Evolutionary conservation across 2,113 vertebrate genomes (phyloP).

Genomic region (Passer domesticus): DNA sequence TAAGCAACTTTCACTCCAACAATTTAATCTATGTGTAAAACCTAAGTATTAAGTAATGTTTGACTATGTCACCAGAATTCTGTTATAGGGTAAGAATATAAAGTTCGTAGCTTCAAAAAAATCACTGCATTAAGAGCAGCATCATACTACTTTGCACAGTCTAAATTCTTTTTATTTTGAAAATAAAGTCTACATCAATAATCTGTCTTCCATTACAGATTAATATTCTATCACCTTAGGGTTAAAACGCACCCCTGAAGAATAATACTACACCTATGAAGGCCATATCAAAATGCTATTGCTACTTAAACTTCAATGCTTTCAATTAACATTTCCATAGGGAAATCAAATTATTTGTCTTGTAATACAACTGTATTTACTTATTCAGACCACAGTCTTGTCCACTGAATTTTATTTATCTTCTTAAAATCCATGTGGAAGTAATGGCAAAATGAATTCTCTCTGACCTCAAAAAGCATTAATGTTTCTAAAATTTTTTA

Average conservation of each 20-base stretch:
- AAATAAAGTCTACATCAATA: background rate
- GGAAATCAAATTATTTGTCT: background rate
- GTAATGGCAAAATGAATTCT: background rate
- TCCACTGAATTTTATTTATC: background rate
- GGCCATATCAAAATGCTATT: background rate
- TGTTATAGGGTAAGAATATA: background rate
- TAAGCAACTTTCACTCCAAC: background rate
- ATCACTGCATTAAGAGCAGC: background rate
- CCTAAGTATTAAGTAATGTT: background rate
- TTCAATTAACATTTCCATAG: background rate
- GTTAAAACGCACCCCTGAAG: background rate
- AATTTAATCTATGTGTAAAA: background rate
- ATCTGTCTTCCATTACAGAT: background rate
- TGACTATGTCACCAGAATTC: background rate
- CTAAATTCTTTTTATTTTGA: background rate
- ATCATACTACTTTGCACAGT: background rate
- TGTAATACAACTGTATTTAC: background rate
- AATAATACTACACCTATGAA: background rate
- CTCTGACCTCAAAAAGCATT: background rate
- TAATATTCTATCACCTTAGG: background rate
- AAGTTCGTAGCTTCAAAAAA: background rate
- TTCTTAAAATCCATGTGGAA: background rate
- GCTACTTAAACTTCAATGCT: background rate
- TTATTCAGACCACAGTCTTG: background rate
- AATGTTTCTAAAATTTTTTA: background rate